Evolutionary conservation across 2,888 invertebrate genomes (phyloP), one percentile per base, ranked within the genome.

Genomic region (Brenthis hecate): DNA sequence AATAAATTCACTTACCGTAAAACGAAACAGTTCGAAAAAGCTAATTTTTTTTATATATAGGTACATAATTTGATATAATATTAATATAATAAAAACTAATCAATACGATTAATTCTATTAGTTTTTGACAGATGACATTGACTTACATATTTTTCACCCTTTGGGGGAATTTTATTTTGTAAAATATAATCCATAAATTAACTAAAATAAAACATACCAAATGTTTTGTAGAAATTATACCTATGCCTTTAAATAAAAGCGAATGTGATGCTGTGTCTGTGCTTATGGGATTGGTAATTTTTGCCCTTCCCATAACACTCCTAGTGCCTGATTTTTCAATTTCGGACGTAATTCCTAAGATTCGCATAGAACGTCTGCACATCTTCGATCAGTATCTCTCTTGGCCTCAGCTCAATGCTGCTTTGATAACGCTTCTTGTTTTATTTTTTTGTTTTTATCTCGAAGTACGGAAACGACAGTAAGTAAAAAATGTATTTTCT

Each of bases 401-500:
- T 1, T 92, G 91, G 91, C 58, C 78, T 0, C 84, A 90, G 69
- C 74, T 89, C n/a, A 89, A 91, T 72, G 78, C 78, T 13, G 75
- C 75, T 1, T 66, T 87, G 4, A 66, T 89, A 8, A 67, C 77
- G 0, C 28, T 87, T 2, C 69, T 90, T 32, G 70, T 76, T 5
- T 6, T 91, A 2, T 82, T 91, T 47, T 90, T 90, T 75, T 85
- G 88, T 69, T 65, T 92, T 0, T 91, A 82, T 63, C 85, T 92
- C 14, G 92, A 92, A 77, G 83, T 91, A 68, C 80, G 86, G 47
- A 91, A 87, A 71, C 81, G 92, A 74, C 88, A 82, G 92, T 92
- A 80, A 84, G 85, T 71, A 66, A 19, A 28, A 6, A 6, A 56
- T 14, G 19, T 13, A 13, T 23, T 54, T 56, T 56, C 4, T 13